Evolutionary conservation across 2,888 invertebrate genomes (phyloP), one percentile per base, ranked within the genome.

Genomic region (Agrotis segetum): DNA sequence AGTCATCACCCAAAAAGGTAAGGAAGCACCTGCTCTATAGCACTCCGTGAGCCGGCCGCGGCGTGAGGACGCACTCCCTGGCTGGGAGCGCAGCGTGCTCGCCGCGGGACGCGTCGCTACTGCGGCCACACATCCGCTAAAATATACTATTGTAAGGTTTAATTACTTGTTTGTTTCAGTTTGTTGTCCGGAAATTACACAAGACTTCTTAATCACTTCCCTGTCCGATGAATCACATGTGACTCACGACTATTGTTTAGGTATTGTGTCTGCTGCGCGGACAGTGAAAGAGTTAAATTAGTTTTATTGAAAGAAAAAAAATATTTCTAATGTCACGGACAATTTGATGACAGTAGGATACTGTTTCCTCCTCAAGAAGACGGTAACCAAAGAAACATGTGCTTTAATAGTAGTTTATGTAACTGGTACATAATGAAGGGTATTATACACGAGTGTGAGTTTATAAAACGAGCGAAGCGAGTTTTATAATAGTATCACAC

Each of bases 291-390:
- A n/a, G n/a, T 34, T 34, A 34, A 34, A 34, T 34, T 7, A 34
- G 13, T 61, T 29, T 44, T 46, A 71, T 56, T 63, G 9, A 63
- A 62, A 44, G 49, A 63, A 69, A 29, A 24, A 50, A 52, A 67
- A 9, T 6, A n/a, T 29, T 64, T 71, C 19, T 68, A 47, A 50
- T 29, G 40, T 53, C 21, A 34, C 58, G 40, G 49, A 62, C 24
- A 62, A 70, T 67, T 67, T 62, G 34, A 62, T 59, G 21, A 49
- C 34, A 9, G 52, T 55, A 56, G 56, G 40, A 46, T 71, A 60
- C 67, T 55, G 50, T 5, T 53, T 55, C 55, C 29, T 60, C 53
- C 21, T 61, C 24, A 34, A 24, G 34, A 21, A 24, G 11, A 6
- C 1, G 19, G 29, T 34, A 1, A 3, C 24, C n/a, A 14, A 11